Percentiles rank a stretch among this genome's conserved stretches.
Evolutionary conservation across 2,797 vertebrate genomes (phyloP).

Genomic region (Lepus oiostolus): DNA sequence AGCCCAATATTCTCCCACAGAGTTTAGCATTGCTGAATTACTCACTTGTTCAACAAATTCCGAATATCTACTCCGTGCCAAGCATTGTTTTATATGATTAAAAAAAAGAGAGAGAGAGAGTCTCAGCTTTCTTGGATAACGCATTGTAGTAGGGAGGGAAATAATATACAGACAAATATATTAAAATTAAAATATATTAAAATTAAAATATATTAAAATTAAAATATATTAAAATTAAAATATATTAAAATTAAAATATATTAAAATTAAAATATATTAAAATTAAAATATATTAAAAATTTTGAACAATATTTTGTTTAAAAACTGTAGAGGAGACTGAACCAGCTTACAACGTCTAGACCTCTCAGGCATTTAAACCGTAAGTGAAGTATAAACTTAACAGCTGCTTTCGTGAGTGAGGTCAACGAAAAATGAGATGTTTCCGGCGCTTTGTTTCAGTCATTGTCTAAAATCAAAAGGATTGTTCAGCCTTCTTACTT

Average conservation of each 20-base stretch:
- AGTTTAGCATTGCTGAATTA: neutral
- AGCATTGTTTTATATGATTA: neutral
- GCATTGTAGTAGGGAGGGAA: neutral
- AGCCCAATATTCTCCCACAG: neutral
- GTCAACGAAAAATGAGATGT: neutral
- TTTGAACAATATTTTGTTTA: neutral
- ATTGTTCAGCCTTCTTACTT: neutral
- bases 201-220: too few relatives aligned
- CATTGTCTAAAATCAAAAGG: constrained; percentile 44
- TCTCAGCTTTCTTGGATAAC: neutral
- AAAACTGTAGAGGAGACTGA: neutral
- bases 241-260: too few relatives aligned
- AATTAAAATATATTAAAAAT: too few relatives aligned
- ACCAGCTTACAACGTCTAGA: neutral
- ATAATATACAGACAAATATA: neutral
- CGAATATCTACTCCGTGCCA: neutral
- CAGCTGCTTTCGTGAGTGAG: constrained; percentile 12
- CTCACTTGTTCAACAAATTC: constrained; percentile 31
- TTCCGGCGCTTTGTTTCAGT: constrained; percentile 1
- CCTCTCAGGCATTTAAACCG: constrained; percentile 9
- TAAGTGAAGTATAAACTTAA: neutral
- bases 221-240: too few relatives aligned
- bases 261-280: too few relatives aligned
- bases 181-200: neutral
- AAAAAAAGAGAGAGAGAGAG: neutral